Percentiles rank a stretch among this genome's conserved stretches.
phyloP scores from a whole-genome alignment of 2,797 vertebrate genomes.

The Margarornis squamiger region DNA sequence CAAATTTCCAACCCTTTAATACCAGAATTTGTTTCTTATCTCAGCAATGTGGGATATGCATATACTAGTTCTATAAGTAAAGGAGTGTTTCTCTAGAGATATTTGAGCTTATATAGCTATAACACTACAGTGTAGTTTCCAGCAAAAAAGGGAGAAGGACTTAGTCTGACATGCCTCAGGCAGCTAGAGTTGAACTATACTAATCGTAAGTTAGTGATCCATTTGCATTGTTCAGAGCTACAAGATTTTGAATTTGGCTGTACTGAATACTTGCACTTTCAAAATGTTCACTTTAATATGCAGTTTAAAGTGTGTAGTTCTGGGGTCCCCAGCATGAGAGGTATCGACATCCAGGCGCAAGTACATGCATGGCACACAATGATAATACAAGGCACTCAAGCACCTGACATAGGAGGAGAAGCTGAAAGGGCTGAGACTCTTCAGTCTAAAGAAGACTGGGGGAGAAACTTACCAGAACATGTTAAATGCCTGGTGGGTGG shows the following conservation, averaged over 20 bases:
- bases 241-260: not conserved
- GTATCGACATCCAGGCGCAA: not conserved
- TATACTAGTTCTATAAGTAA: not conserved
- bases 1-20: not conserved
- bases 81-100: not conserved
- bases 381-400: not conserved
- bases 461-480: not conserved
- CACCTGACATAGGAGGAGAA: not conserved
- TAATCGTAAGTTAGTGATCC: not conserved
- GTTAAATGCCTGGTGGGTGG: not conserved
- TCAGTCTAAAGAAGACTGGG: not conserved
- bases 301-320: not conserved
- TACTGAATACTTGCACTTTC: not conserved
- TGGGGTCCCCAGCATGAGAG: not conserved
- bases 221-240: not conserved
- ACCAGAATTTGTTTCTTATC: constrained; percentile 1
- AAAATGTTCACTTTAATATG: not conserved
- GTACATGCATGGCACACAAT: not conserved
- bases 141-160: not conserved
- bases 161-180: not conserved
- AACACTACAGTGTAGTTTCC: not conserved
- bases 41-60: not conserved
- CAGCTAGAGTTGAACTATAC: not conserved
- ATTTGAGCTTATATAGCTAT: not conserved
- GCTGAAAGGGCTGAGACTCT: not conserved